Percentiles rank a stretch among this genome's conserved stretches.
phyloP scores from a whole-genome alignment of 2,888 invertebrate genomes.

The Trileptium ribeirensis region DNA sequence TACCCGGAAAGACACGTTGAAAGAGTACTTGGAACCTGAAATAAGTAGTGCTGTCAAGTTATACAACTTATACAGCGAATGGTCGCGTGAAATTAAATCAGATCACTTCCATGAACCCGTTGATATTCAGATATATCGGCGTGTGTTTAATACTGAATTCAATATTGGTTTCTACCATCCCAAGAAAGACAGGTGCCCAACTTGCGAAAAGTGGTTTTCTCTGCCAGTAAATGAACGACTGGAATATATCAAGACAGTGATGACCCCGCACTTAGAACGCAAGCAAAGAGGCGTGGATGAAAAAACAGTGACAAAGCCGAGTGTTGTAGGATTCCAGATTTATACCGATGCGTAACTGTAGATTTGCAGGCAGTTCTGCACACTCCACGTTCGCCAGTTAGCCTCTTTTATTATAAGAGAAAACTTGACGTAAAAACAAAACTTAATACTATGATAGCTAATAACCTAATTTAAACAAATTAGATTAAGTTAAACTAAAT shows the following conservation, averaged over 20 bases:
- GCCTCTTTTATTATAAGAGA: conserved; percentile 17
- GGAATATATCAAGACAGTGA: no score
- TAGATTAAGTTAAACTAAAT: no score
- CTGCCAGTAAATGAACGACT: no score
- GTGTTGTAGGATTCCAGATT: no score
- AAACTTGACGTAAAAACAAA: conserved; percentile 14
- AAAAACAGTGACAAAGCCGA: no score
- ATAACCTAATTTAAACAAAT: no score
- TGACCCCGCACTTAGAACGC: no score
- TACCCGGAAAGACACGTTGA: background rate
- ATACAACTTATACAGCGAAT: background rate
- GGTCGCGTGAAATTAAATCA: background rate
- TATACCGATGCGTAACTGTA: conserved; percentile 1
- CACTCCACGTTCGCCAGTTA: conserved; percentile 3
- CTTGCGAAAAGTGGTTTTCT: no score
- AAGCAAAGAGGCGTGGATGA: no score
- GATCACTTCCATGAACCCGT: background rate
- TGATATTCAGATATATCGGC: background rate
- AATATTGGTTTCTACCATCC: conserved; percentile 11
- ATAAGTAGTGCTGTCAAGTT: background rate
- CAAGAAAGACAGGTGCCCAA: no score
- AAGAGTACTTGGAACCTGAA: background rate
- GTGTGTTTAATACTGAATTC: background rate
- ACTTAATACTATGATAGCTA: no score
- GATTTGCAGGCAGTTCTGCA: conserved; percentile 17